Evolutionary conservation across 2,888 invertebrate genomes (phyloP), one percentile per base, ranked within the genome.

Genomic region (Carcina quercana): DNA sequence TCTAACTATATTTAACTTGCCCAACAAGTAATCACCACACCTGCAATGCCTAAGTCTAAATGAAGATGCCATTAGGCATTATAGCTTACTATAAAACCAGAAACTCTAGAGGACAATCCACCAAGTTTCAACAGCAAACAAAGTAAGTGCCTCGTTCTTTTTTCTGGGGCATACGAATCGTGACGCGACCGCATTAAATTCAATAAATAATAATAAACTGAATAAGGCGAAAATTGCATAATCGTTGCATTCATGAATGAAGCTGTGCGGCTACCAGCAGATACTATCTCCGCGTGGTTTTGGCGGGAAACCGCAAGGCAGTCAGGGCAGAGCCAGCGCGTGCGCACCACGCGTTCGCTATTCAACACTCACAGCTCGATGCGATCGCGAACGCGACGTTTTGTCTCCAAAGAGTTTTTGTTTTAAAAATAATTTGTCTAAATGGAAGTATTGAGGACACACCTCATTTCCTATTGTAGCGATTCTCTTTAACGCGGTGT

Each of bases 371-470:
- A 47, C 48, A 62, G 58, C 53, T 56, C 65, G 57, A 76, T 72
- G 65, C 69, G 69, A 73, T 73, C 76, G 76, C 72, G 73, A 65
- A 65, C 78, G 63, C 70, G 70, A 69, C 73, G 66, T 69, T 69
- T 74, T 66, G 72, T 79, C 74, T 71, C 67, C 67, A 68, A n/a
- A 69, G 60, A 63, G 67, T 66, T 66, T 58, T 65, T 65, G 61
- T 73, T 59, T 59, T 60, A 56, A n/a, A n/a, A n/a, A 59, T 53
- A 59, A 63, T 61, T 64, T 56, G 55, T 66, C 65, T 71, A 64
- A 70, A 75, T 78, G 76, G 69, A 71, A 74, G 66, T 71, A 79
- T 76, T 75, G 82, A 72, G 79, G 75, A 53, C 79, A 71, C 67
- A 64, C 59, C 74, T 76, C 71, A 67, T 76, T 78, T 64, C 53